Conservation (phyloP, 2,888 invertebrate genomes). For the Dromius quadrimaculatus region DNA sequence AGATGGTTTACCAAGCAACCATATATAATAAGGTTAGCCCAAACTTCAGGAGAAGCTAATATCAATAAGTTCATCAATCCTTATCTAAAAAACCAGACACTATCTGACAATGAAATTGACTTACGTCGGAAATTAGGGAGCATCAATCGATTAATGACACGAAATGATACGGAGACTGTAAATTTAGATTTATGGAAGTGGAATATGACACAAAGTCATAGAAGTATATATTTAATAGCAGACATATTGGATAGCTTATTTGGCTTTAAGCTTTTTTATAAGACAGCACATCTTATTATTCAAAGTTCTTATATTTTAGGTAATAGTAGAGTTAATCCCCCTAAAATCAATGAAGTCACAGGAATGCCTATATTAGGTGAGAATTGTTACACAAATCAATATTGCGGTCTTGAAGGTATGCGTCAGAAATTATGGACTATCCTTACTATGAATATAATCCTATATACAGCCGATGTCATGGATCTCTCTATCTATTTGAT, state of each 20-base stretch:
- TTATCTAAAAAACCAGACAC: neutral
- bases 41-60: neutral
- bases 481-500: neutral
- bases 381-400: neutral
- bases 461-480: neutral
- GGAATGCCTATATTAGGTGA: neutral
- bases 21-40: neutral
- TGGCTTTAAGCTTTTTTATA: neutral
- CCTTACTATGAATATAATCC: neutral
- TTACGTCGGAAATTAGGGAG: neutral
- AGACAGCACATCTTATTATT: neutral
- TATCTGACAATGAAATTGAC: neutral
- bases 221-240: neutral
- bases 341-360: neutral
- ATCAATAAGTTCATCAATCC: neutral
- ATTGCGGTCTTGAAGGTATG: neutral
- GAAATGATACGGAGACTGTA: neutral
- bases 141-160: neutral
- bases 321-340: neutral
- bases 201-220: neutral
- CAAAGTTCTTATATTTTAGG: neutral
- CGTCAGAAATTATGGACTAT: neutral
- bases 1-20: neutral
- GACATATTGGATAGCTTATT: neutral
- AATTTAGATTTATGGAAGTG: neutral